Evolutionary conservation across 1,140 invertebrate genomes (phyloP).

Genomic region (Drosophila tsacasi): DNA sequence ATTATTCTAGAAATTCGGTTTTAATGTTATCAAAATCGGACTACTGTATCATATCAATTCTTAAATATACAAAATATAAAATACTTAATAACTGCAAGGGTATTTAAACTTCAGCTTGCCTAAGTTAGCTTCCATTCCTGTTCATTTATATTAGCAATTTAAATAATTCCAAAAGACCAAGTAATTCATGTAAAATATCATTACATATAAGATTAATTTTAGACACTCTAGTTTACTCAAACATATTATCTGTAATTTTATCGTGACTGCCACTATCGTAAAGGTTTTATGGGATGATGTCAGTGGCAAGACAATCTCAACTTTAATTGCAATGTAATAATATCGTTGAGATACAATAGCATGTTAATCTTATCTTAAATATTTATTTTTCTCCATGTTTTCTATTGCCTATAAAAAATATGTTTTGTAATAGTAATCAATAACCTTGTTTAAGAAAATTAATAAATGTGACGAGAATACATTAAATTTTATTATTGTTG

Average conservation of each 20-base stretch:
- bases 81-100: too few species aligned
- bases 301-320: background rate
- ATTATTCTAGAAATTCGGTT: too few species aligned
- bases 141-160: too few species aligned
- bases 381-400: background rate
- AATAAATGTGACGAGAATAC: too few species aligned
- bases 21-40: too few species aligned
- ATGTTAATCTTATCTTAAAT: background rate
- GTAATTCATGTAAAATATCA: background rate
- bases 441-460: background rate
- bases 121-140: too few species aligned
- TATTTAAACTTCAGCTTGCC: too few species aligned
- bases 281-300: constrained; percentile 1
- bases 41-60: too few species aligned
- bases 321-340: background rate
- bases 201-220: background rate
- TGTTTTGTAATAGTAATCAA: background rate
- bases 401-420: background rate
- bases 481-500: too few species aligned
- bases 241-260: background rate
- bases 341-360: background rate
- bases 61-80: too few species aligned
- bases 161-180: background rate
- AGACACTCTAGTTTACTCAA: constrained; percentile 1
- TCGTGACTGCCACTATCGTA: background rate